phyloP scores from a whole-genome alignment of 2,797 vertebrate species.

The Helarctos malayanus region DNA sequence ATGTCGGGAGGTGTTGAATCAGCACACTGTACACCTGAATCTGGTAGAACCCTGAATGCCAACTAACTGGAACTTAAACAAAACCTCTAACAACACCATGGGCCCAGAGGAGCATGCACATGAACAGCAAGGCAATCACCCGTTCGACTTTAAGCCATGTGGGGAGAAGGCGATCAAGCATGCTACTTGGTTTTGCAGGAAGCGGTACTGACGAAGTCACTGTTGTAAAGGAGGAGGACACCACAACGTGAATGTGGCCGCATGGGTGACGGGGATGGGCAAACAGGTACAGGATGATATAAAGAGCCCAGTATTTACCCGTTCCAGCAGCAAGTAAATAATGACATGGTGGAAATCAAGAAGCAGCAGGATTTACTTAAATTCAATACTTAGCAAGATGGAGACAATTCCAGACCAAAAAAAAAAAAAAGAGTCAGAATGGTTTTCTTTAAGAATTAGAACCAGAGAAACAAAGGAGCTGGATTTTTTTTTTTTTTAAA shows the following conservation, averaged over 20 bases:
- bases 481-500: too few species aligned
- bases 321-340: accelerated
- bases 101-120: neutral
- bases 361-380: neutral
- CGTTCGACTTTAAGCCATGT: neutral
- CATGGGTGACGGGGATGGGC: accelerated
- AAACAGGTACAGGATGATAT: neutral
- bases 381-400: neutral
- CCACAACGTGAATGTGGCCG: accelerated
- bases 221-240: neutral
- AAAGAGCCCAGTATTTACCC: accelerated
- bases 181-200: neutral
- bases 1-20: accelerated
- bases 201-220: too few species aligned
- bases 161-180: neutral
- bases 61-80: neutral
- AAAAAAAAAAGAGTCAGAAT: neutral
- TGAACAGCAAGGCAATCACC: neutral
- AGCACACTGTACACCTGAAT: neutral
- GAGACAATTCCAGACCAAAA: too few species aligned
- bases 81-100: neutral
- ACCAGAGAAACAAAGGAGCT: neutral
- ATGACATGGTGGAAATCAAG: accelerated
- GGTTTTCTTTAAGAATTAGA: neutral
- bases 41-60: accelerated